Base-by-base conservation (phyloP, 2,113 vertebrate genomes). In the Saccopteryx bilineata region DNA sequence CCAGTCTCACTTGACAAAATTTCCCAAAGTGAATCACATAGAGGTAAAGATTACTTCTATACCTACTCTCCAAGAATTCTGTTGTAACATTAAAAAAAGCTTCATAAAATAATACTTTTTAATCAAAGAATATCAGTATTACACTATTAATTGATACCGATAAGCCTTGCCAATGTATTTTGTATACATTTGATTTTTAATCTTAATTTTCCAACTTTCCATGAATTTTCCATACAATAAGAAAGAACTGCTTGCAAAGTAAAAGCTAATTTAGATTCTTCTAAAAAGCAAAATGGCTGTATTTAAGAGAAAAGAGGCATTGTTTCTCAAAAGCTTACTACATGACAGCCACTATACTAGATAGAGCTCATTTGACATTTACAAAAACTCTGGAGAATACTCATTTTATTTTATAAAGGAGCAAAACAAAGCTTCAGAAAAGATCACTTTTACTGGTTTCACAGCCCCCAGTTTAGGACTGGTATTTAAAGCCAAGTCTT, bases 141-240 rank as follows among this genome's bases (percentile, higher is more conserved):
- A 90, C 81, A 61, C 56, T 48, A 76, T 50, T 63, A 69, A 74
- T 3, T 9, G 1, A 19, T 28, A 52, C 71, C 33, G 9, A 52
- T 28, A 87, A 80, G n/a, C n/a, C 54, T 80, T 83, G 23, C 23
- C 76, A 80, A 52, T 13, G 5, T 80, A 21, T 54, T 54, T 17
- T 28, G 31, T 69, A 24, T n/a, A 69, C 1, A 54, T 61, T 72
- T 74, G 48, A 33, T 1, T n/a, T 92, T 81, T 39, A 75, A 63
- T 76, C 50, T 46, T 69, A 54, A 50, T 86, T 88, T 93, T 76
- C 56, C 54, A 81, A 84, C 48, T 94, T 84, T 84, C 24, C n/a
- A 90, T 2, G 0, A 50, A 81, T 65, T 85, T 81, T 81, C 95
- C 68, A 72, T 52, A 78, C 10, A 89, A 58, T 68, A 46, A 72